Conservation (phyloP, 1,140 invertebrate species). For the Stegodyphus dumicola region DNA sequence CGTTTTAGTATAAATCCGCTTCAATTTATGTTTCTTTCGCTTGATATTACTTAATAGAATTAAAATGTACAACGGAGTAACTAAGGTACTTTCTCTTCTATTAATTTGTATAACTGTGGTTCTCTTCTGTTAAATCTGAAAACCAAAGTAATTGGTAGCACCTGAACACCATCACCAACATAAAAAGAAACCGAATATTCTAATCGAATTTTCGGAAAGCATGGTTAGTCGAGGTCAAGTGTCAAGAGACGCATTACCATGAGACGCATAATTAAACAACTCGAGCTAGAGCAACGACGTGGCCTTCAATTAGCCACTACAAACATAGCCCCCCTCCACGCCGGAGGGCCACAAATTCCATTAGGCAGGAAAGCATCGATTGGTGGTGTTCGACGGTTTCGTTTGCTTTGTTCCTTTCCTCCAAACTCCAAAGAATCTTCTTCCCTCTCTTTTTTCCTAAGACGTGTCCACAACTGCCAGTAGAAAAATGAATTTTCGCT, state of each 20-base stretch:
- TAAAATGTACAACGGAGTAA: no score
- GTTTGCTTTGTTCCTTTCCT: slow-evolving; percentile 15
- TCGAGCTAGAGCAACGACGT: slow-evolving; percentile 10
- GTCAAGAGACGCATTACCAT: slow-evolving; percentile 6
- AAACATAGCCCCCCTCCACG: slow-evolving; percentile 14
- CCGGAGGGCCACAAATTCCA: slow-evolving; percentile 24
- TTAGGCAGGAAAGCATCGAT: slow-evolving; percentile 22
- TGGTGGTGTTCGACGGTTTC: not conserved
- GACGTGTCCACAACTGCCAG: not conserved
- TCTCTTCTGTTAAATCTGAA: no score
- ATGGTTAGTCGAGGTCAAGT: not conserved
- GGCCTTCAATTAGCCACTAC: slow-evolving; percentile 45
- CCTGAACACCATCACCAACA: not conserved
- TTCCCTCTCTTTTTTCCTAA: not conserved
- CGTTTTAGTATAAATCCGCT: no score
- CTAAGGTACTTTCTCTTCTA: no score
- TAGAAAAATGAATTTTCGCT: no score
- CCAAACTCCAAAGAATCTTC: not conserved
- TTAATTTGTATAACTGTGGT: no score
- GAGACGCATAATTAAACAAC: slow-evolving; percentile 53
- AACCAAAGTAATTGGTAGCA: no score
- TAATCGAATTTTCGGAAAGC: not conserved
- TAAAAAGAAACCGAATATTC: not conserved
- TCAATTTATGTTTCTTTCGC: no score
- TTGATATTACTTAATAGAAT: no score